These are phyloP conservation scores for Microtus richardsoni DNA, from an alignment of 2,113 vertebrate genomes.

Conservation along the genomic window DNA sequence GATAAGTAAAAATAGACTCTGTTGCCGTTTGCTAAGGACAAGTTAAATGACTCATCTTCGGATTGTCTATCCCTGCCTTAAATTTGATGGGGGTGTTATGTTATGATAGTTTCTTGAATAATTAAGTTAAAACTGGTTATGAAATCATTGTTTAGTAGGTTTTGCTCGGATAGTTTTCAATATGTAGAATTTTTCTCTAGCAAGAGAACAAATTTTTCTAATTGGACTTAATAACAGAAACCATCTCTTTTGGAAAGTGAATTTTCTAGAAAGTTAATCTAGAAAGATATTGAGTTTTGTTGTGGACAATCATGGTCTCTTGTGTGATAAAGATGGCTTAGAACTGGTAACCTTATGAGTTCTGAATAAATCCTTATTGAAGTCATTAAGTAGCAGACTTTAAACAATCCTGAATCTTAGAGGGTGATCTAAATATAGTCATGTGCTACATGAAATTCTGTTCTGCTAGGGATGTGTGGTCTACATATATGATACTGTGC, in stretches of 20 bases:
- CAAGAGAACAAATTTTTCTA: background rate
- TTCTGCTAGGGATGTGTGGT: rapidly evolving
- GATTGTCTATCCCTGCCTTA: slow-evolving; percentile 70
- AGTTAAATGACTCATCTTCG: slow-evolving; percentile 87
- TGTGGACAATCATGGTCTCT: background rate
- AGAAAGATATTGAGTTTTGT: slow-evolving; percentile 3
- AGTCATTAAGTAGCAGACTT: background rate
- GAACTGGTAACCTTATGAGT: background rate
- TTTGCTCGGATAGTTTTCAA: slow-evolving; percentile 57
- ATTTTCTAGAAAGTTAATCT: background rate
- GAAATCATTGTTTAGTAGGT: slow-evolving; percentile 59
- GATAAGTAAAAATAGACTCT: slow-evolving; percentile 83
- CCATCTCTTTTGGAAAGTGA: background rate
- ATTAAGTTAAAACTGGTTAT: slow-evolving; percentile 70
- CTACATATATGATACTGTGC: rapidly evolving
- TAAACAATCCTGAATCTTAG: background rate
- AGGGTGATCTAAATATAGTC: background rate
- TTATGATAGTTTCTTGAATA: slow-evolving; percentile 80
- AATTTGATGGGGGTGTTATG: slow-evolving; percentile 71
- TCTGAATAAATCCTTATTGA: background rate
- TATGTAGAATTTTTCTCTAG: background rate
- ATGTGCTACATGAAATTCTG: background rate
- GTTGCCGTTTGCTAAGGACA: slow-evolving; percentile 79
- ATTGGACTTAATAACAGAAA: background rate
- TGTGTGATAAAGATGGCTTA: background rate